Evolutionary conservation across 2,888 invertebrate genomes (phyloP), one percentile per base, ranked within the genome.

Genomic region (Rhagium mordax): DNA sequence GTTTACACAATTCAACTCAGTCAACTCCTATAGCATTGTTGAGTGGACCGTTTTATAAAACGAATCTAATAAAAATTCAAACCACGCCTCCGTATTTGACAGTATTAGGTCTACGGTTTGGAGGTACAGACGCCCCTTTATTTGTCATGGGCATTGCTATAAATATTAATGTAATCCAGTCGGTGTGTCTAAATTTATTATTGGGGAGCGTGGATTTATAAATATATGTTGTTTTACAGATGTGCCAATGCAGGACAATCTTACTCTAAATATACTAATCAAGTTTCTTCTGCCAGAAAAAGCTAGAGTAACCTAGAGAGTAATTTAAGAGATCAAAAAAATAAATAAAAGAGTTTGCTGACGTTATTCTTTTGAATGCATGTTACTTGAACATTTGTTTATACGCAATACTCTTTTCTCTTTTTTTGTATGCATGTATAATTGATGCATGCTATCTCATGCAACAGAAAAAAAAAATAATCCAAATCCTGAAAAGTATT

Each of bases 31-130:
- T 53, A 18, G 41, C 71, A 59, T 57, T 61, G 51, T 62, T 47
- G 57, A 41, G 59, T 61, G 64, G 57, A 70, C 70, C 60, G 59
- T 59, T 65, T 71, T 65, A 65, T 48, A 65, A 71, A 57, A 57
- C 21, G 49, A 20, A 5, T 33, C 18, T 65, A 49, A 59, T 65
- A 71, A 71, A 70, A 65, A 29, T 71, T 49, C 49, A 49, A 24
- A 21, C 64, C 71, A 65, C 71, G 71, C 71, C 71, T 59, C 65
- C 41, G 15, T 65, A 53, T 65, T 65, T 65, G 65, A 51, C 49
- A 59, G n/a, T 65, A 59, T 47, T 27, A 16, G 48, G 15, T 48
- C 49, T 48, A 57, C 24, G 24, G 51, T 71, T 59, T 49, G 27
- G 16, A 59, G 2, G 33, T 21, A 49, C 49, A 5, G 59, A 59